phyloP scores from a whole-genome alignment of 2,797 vertebrate genomes.

The Dicrostonyx torquatus region DNA sequence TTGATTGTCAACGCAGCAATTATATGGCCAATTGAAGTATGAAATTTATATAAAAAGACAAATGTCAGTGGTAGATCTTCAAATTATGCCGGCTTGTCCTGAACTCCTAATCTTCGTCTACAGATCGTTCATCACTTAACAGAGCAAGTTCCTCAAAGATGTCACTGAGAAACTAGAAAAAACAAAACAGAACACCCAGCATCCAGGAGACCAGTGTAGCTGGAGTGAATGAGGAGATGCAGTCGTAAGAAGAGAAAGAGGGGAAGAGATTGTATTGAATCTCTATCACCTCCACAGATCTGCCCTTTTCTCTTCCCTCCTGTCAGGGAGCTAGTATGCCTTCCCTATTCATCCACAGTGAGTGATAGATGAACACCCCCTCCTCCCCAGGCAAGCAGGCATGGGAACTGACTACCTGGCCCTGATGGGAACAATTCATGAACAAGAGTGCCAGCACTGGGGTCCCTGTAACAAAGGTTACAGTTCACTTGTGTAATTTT shows the following conservation, averaged over 20 bases:
- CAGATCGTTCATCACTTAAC: not conserved
- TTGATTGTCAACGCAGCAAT: constrained; percentile 14
- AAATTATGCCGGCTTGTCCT: not conserved
- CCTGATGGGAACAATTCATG: not conserved
- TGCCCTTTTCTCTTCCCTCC: not conserved
- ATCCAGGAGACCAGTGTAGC: too few species aligned
- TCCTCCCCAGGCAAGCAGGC: not conserved
- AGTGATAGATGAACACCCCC: not conserved
- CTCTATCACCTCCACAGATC: not conserved
- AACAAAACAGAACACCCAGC: not conserved
- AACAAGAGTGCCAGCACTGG: fast-evolving
- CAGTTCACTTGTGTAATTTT: not conserved
- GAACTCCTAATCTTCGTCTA: not conserved
- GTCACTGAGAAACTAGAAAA: not conserved
- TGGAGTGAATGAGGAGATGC: not conserved
- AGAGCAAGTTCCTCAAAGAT: not conserved
- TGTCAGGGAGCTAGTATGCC: fast-evolving
- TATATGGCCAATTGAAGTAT: not conserved
- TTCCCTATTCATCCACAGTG: fast-evolving
- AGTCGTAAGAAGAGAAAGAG: not conserved
- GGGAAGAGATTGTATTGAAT: too few species aligned
- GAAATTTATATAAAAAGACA: not conserved
- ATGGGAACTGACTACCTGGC: not conserved
- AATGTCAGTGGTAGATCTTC: not conserved
- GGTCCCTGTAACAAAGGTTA: not conserved